A percentile compares a stretch with the other conserved stretches of the same genome.
phyloP scores from a whole-genome alignment of 1,140 invertebrate species.

The Hestina assimilis region DNA sequence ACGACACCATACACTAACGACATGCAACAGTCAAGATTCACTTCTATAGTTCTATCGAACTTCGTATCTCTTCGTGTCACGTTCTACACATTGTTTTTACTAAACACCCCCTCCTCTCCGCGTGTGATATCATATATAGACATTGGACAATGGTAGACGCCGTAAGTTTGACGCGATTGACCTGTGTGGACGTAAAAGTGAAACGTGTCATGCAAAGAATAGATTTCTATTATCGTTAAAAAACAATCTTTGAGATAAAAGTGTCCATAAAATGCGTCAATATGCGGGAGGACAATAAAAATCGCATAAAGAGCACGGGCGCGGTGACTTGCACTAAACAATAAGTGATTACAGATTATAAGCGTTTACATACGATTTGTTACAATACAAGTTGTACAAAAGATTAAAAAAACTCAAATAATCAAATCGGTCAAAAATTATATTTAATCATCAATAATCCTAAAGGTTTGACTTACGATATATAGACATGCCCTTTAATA shows the following conservation, averaged over 20 bases:
- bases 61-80: too few species aligned
- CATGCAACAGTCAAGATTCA: too few species aligned
- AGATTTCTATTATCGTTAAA: constrained; percentile 18
- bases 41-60: too few species aligned
- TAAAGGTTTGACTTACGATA: too few species aligned
- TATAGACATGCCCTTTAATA: too few species aligned
- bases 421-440: too few species aligned
- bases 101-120: too few species aligned
- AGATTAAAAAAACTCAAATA: neutral
- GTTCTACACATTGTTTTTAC: too few species aligned
- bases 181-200: neutral
- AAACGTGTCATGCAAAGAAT: neutral
- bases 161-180: neutral
- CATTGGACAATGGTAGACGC: neutral
- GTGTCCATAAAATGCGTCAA: constrained; percentile 12
- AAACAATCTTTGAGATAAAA: constrained; percentile 15
- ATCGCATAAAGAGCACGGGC: constrained; percentile 7
- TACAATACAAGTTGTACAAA: neutral
- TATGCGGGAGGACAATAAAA: constrained; percentile 9
- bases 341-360: constrained; percentile 16
- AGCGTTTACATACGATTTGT: constrained; percentile 1
- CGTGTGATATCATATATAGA: neutral
- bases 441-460: too few species aligned
- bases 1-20: too few species aligned
- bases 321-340: constrained; percentile 14